phyloP scores from a whole-genome alignment of 2,888 invertebrate species.

The Erpobdella octoculata region DNA sequence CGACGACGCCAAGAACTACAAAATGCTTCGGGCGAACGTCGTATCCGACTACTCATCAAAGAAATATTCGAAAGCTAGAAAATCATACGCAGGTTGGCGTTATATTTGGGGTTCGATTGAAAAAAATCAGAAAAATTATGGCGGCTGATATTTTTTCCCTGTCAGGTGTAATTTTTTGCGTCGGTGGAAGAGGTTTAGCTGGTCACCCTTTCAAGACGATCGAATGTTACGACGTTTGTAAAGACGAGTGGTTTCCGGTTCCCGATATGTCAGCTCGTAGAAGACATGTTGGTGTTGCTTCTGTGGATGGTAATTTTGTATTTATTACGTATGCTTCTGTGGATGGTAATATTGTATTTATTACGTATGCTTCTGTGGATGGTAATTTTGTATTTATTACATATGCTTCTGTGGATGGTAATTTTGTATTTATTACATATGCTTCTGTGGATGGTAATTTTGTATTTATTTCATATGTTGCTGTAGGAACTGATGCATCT shows the following conservation, averaged over 20 bases:
- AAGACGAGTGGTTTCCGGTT: conserved; percentile 45
- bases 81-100: conserved; percentile 51
- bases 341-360: conserved; percentile 40
- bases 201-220: conserved; percentile 54
- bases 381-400: conserved; percentile 37
- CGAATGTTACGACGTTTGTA: conserved; percentile 54
- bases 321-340: conserved; percentile 24
- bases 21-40: conserved; percentile 48
- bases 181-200: conserved; percentile 55
- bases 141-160: conserved; percentile 9
- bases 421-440: conserved; percentile 16
- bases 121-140: background rate
- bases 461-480: no score
- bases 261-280: conserved; percentile 53
- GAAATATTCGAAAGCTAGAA: conserved; percentile 50
- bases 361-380: conserved; percentile 36
- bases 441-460: no score
- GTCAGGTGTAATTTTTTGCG: conserved; percentile 54
- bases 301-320: conserved; percentile 44
- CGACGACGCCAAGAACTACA: conserved; percentile 52
- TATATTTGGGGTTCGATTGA: background rate
- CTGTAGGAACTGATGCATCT: no score
- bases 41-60: conserved; percentile 42
- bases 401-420: conserved; percentile 40
- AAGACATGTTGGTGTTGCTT: conserved; percentile 55